Evolutionary conservation across 2,888 invertebrate genomes (phyloP).

Genomic region (Nemapogon koenigi): DNA sequence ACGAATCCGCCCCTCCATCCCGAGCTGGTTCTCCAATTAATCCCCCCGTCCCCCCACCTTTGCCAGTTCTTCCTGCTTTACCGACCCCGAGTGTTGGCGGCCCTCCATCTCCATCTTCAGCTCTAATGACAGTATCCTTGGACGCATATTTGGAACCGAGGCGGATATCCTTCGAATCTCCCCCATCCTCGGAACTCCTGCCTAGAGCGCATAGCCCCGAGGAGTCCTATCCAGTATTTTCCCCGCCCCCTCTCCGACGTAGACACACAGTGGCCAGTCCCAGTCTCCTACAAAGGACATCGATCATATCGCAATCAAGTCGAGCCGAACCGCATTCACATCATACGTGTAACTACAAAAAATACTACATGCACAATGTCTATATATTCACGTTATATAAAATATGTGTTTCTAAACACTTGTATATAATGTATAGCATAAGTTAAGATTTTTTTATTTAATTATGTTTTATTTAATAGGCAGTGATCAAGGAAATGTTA

Average conservation of each 20-base stretch:
- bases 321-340: slow-evolving; percentile 78
- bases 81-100: slow-evolving; percentile 33
- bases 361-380: slow-evolving; percentile 1
- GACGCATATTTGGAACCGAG: slow-evolving; percentile 88
- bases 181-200: slow-evolving; percentile 75
- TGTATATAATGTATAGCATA: background rate
- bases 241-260: slow-evolving; percentile 81
- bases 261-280: slow-evolving; percentile 62
- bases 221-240: slow-evolving; percentile 85
- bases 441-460: slow-evolving; percentile 12
- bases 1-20: slow-evolving; percentile 55
- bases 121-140: slow-evolving; percentile 81
- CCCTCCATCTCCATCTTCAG: slow-evolving; percentile 83
- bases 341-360: slow-evolving; percentile 83
- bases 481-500: slow-evolving; percentile 26
- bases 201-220: slow-evolving; percentile 74
- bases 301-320: slow-evolving; percentile 78
- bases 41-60: slow-evolving; percentile 30
- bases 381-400: too few species aligned
- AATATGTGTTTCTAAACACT: background rate
- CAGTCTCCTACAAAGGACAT: slow-evolving; percentile 70
- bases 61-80: slow-evolving; percentile 66
- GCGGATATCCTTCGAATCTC: slow-evolving; percentile 81
- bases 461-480: slow-evolving; percentile 37
- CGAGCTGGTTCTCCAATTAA: slow-evolving; percentile 40